phyloP scores from a whole-genome alignment of 2,888 invertebrate species.

The Harmothoe impar region DNA sequence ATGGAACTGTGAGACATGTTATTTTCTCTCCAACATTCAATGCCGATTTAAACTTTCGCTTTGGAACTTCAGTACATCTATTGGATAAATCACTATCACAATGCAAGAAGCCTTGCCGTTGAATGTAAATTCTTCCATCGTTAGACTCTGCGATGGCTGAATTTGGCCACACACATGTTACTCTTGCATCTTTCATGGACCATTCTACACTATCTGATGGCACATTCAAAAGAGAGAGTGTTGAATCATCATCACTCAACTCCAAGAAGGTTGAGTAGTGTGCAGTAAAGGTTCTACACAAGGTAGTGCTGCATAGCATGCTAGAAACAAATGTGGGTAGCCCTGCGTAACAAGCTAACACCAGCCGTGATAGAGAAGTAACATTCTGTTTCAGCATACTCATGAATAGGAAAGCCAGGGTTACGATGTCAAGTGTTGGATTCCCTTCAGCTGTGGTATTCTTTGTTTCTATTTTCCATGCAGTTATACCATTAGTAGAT shows the following conservation, averaged over 20 bases:
- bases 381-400: neutral
- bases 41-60: neutral
- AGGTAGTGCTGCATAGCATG: neutral
- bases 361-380: neutral
- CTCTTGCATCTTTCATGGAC: neutral
- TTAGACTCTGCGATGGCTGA: neutral
- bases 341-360: neutral
- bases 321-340: neutral
- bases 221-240: neutral
- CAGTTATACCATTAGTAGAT: neutral
- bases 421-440: neutral
- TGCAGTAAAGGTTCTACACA: neutral
- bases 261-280: neutral
- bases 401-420: neutral
- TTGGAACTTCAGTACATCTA: neutral
- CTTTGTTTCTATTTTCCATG: neutral
- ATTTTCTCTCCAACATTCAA: neutral
- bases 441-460: neutral
- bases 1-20: slow-evolving; percentile 1
- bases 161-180: neutral
- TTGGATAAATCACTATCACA: too few relatives aligned
- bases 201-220: neutral
- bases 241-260: neutral
- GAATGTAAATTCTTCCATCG: neutral
- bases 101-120: neutral